Percentiles rank a stretch among this genome's conserved stretches.
phyloP scores from a whole-genome alignment of 2,113 vertebrate genomes.

The Pelusios castaneus region DNA sequence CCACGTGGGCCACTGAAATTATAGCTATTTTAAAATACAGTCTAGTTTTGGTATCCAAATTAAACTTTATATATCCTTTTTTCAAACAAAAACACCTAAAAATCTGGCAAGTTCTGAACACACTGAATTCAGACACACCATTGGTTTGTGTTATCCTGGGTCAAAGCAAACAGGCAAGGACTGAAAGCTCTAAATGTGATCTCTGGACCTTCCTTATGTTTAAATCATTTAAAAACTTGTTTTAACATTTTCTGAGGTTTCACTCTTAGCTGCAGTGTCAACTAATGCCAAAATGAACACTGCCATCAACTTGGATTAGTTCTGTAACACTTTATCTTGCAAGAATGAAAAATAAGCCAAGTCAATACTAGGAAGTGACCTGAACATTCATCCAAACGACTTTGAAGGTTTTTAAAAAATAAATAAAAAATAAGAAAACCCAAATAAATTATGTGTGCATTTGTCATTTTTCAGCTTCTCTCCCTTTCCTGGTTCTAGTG shows the following conservation, averaged over 20 bases:
- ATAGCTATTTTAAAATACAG: background rate
- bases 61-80: constrained; percentile 55
- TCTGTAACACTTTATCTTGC: constrained; percentile 20
- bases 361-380: background rate
- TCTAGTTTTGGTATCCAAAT: background rate
- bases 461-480: background rate
- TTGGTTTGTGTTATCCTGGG: constrained; percentile 49
- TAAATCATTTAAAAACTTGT: background rate
- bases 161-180: constrained; percentile 60
- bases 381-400: constrained; percentile 32
- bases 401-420: background rate
- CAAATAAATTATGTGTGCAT: constrained; percentile 21
- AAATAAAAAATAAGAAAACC: too few species aligned
- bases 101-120: constrained; percentile 2
- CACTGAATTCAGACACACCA: constrained; percentile 41
- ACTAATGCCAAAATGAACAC: constrained; percentile 21
- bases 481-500: background rate
- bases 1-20: background rate
- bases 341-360: constrained; percentile 29
- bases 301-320: constrained; percentile 22
- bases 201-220: constrained; percentile 32
- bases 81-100: constrained; percentile 13
- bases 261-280: background rate
- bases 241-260: background rate
- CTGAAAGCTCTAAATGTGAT: constrained; percentile 41